Evolutionary conservation across 2,113 vertebrate species (phyloP).

Genomic region (Pogonocichla stellata): DNA sequence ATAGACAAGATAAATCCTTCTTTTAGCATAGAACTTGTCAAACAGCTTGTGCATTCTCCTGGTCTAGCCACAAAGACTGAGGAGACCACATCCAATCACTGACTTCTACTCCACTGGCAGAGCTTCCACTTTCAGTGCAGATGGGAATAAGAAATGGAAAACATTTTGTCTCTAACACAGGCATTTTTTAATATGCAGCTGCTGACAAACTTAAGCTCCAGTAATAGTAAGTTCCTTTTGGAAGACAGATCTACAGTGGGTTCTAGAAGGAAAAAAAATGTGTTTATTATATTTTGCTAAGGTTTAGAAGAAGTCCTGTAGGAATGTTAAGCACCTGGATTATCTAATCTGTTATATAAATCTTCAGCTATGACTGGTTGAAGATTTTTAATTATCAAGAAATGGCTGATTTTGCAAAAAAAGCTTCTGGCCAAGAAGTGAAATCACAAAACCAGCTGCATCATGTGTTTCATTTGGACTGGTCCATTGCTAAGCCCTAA

Average conservation of each 20-base stretch:
- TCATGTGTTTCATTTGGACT: conserved; percentile 7
- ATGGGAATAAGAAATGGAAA: neutral
- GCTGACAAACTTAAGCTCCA: conserved; percentile 6
- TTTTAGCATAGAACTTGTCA: neutral
- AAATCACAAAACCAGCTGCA: neutral
- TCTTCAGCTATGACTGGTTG: neutral
- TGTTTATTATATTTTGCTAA: neutral
- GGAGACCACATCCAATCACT: neutral
- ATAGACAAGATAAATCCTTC: neutral
- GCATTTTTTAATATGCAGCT: conserved; percentile 21
- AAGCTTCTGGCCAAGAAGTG: neutral
- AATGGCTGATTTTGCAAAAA: conserved; percentile 9
- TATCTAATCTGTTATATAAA: neutral
- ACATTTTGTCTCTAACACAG: neutral
- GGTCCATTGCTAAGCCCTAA: neutral
- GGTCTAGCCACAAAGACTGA: neutral
- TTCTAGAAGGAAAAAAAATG: neutral
- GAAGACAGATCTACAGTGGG: neutral
- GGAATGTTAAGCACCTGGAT: neutral
- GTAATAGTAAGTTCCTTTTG: neutral
- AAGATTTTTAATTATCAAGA: conserved; percentile 14
- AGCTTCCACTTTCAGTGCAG: neutral
- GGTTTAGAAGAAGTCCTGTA: neutral
- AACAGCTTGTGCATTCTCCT: neutral
- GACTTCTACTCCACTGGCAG: neutral